Evolutionary conservation across 2,888 invertebrate genomes (phyloP).

Genomic region (Blastobasis adustella): DNA sequence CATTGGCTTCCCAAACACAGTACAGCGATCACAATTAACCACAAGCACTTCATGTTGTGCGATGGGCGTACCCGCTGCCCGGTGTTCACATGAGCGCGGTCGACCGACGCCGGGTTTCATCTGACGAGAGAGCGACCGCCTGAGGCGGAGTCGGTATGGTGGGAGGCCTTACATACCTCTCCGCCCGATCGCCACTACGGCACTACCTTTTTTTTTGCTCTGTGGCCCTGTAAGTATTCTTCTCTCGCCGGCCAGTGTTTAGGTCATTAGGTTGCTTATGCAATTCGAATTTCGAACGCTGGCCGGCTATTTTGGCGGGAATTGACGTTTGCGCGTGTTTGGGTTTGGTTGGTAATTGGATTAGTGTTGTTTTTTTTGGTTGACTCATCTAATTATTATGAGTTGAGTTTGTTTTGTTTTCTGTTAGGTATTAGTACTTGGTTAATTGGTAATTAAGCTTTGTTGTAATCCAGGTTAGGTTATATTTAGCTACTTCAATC

Average conservation of each 20-base stretch:
- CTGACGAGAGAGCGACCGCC: slow-evolving; percentile 36
- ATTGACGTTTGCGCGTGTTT: neutral
- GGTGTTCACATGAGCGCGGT: slow-evolving; percentile 55
- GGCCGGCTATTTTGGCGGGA: neutral
- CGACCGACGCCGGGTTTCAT: slow-evolving; percentile 52
- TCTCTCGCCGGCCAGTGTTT: slow-evolving; percentile 20
- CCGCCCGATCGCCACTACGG: slow-evolving; percentile 52
- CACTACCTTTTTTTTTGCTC: slow-evolving; percentile 40
- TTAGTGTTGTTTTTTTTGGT: no score
- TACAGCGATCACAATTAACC: slow-evolving; percentile 72
- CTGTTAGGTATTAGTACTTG: no score
- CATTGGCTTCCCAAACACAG: slow-evolving; percentile 56
- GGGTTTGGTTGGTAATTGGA: neutral
- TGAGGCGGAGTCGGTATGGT: slow-evolving; percentile 59
- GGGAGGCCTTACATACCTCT: slow-evolving; percentile 62
- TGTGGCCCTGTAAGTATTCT: slow-evolving; percentile 20
- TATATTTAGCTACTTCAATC: no score
- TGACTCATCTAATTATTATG: no score
- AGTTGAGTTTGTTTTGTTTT: no score
- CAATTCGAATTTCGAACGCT: slow-evolving; percentile 19
- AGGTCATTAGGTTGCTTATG: slow-evolving; percentile 53
- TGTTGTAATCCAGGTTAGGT: no score
- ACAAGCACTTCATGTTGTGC: slow-evolving; percentile 67
- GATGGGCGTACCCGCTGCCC: slow-evolving; percentile 51
- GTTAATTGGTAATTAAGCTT: no score